Conservation (phyloP, 2,113 vertebrate genomes). For the Neogobius melanostomus region DNA sequence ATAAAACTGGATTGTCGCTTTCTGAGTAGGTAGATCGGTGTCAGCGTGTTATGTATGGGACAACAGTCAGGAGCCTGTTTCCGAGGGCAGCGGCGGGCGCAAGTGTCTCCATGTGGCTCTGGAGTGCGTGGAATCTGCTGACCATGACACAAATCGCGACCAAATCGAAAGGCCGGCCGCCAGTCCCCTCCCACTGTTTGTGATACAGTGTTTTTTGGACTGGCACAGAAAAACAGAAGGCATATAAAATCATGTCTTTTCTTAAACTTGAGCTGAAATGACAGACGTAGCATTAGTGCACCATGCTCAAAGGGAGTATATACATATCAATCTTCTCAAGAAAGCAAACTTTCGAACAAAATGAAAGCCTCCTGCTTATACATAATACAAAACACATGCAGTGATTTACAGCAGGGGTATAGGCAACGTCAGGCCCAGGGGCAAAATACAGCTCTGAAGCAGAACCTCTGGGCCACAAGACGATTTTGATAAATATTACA, state of each 20-base stretch:
- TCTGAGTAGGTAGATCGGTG: constrained; percentile 2
- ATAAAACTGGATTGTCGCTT: not conserved
- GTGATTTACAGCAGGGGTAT: too few relatives aligned
- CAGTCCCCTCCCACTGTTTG: constrained; percentile 22
- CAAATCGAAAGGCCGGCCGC: constrained; percentile 11
- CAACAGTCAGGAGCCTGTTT: constrained; percentile 64
- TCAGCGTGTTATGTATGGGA: constrained; percentile 21
- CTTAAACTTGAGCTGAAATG: too few relatives aligned
- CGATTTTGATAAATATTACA: too few relatives aligned
- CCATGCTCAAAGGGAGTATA: too few relatives aligned
- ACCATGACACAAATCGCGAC: constrained; percentile 48
- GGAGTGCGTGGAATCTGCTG: constrained; percentile 73
- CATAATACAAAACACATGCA: too few relatives aligned
- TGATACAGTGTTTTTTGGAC: constrained; percentile 14
- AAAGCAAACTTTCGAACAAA: too few relatives aligned
- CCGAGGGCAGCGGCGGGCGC: constrained; percentile 27
- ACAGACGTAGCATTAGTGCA: too few relatives aligned
- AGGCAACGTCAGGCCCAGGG: too few relatives aligned
- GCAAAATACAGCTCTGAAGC: too few relatives aligned
- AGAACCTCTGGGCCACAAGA: too few relatives aligned
- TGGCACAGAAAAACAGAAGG: not conserved
- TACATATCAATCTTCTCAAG: too few relatives aligned
- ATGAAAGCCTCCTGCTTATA: too few relatives aligned
- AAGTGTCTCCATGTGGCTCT: constrained; percentile 57
- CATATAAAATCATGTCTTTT: not conserved